These are phyloP conservation scores for Pteronura brasiliensis DNA, from an alignment of 2,113 vertebrate species.

Conservation along the genomic window DNA sequence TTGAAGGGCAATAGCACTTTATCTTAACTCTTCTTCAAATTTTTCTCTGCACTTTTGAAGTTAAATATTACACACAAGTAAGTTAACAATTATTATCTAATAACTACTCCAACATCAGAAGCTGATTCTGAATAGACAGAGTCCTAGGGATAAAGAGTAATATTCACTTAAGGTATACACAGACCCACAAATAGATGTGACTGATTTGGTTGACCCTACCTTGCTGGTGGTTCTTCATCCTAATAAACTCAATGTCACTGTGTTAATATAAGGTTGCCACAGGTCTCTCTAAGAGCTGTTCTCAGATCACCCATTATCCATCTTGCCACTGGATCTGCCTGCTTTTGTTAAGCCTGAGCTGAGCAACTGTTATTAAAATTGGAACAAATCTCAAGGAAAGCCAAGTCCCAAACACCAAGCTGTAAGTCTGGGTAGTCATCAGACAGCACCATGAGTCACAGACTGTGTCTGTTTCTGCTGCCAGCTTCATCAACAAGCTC, in stretches of 20 bases:
- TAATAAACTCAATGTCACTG: conserved; percentile 76
- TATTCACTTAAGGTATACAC: rapidly evolving
- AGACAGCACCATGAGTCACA: conserved; percentile 35
- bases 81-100: conserved; percentile 55
- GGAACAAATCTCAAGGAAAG: conserved; percentile 60
- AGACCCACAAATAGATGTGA: not conserved
- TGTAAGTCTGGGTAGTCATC: conserved; percentile 51
- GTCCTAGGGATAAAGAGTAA: not conserved
- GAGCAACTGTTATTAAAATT: conserved; percentile 72
- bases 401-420: conserved; percentile 38
- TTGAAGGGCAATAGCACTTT: not conserved
- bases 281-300: conserved; percentile 52
- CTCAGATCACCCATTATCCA: conserved; percentile 67
- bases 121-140: not conserved
- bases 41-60: not conserved
- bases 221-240: conserved; percentile 73
- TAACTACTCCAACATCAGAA: conserved; percentile 68
- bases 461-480: not conserved
- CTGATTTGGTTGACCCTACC: conserved; percentile 7
- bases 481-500: conserved; percentile 32
- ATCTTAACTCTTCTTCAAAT: not conserved
- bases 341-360: conserved; percentile 59
- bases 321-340: conserved; percentile 55
- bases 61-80: conserved; percentile 74
- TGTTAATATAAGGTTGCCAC: conserved; percentile 55